These are phyloP conservation scores for Misgurnus mizolepis DNA, from an alignment of 2,113 vertebrate genomes.

Conservation along the genomic window DNA sequence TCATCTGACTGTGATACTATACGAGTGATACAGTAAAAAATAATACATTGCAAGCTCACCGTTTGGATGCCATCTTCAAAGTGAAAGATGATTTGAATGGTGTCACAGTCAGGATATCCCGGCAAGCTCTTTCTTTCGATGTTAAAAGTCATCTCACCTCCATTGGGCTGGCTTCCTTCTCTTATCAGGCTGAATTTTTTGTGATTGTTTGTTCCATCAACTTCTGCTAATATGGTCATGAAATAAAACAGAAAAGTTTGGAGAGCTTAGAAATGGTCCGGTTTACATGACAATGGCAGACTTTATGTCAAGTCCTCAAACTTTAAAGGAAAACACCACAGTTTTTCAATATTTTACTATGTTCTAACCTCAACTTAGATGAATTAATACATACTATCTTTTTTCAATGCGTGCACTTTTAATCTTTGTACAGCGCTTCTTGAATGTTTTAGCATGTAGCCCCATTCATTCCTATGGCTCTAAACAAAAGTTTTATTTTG, in stretches of 20 bases:
- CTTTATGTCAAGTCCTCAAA: too few relatives aligned
- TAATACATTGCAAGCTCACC: constrained; percentile 51
- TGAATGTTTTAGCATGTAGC: too few relatives aligned
- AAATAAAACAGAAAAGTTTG: neutral
- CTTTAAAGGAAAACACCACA: too few relatives aligned
- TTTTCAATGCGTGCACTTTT: too few relatives aligned
- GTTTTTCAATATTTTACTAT: too few relatives aligned
- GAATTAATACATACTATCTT: too few relatives aligned
- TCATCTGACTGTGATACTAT: neutral
- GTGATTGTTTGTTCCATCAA: neutral
- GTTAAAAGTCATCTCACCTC: constrained; percentile 59
- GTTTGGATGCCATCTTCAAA: constrained; percentile 67
- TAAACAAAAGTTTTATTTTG: too few relatives aligned
- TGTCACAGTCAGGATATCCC: constrained; percentile 59
- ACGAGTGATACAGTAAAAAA: neutral
- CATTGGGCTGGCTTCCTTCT: constrained; percentile 59
- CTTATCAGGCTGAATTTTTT: neutral
- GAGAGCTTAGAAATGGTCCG: neutral
- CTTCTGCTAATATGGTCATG: constrained; percentile 27
- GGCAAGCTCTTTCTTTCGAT: constrained; percentile 57
- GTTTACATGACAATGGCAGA: too few relatives aligned
- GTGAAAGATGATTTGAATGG: constrained; percentile 62
- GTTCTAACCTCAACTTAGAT: too few relatives aligned
- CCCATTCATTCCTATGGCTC: too few relatives aligned
- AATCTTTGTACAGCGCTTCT: too few relatives aligned